These are phyloP conservation scores for Cricetomys ansorgei DNA, from an alignment of 2,113 vertebrate genomes.

Conservation along the genomic window DNA sequence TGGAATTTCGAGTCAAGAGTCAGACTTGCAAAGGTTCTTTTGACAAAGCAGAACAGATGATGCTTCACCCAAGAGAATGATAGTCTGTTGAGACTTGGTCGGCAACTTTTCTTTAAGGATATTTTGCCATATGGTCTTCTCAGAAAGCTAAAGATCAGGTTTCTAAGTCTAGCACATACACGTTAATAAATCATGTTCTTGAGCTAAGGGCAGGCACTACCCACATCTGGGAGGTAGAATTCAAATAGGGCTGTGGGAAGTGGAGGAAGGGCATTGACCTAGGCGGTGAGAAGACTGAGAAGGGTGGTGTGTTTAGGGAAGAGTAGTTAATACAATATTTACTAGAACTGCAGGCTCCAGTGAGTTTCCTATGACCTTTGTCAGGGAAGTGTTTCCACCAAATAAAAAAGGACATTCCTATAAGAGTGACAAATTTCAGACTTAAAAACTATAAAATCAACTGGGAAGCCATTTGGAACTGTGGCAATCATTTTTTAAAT, in stretches of 20 bases:
- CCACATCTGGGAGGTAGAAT: constrained; percentile 6
- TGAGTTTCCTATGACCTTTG: constrained; percentile 54
- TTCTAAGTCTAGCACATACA: constrained; percentile 16
- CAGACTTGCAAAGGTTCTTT: constrained; percentile 46
- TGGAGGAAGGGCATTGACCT: not conserved
- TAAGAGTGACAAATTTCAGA: constrained; percentile 28
- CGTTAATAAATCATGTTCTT: constrained; percentile 66
- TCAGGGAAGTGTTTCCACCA: constrained; percentile 36
- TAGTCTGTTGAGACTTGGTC: constrained; percentile 29
- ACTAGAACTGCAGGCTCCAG: not conserved
- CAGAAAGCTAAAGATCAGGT: constrained; percentile 38
- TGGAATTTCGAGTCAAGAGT: constrained; percentile 56
- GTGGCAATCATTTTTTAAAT: constrained; percentile 46
- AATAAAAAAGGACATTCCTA: not conserved
- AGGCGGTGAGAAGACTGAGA: not conserved
- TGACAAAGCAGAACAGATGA: constrained; percentile 56
- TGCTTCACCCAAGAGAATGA: constrained; percentile 25
- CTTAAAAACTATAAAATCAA: not conserved
- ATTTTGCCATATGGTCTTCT: constrained; percentile 56
- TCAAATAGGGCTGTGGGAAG: not conserved
- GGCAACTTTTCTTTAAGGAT: constrained; percentile 61
- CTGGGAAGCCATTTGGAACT: constrained; percentile 53
- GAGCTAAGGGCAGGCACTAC: not conserved
- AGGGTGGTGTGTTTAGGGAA: not conserved
- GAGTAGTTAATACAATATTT: constrained; percentile 61